Percentiles rank a stretch among this genome's conserved stretches.
Conservation (phyloP, 2,888 invertebrate species). For the Leptopterna dolabrata region DNA sequence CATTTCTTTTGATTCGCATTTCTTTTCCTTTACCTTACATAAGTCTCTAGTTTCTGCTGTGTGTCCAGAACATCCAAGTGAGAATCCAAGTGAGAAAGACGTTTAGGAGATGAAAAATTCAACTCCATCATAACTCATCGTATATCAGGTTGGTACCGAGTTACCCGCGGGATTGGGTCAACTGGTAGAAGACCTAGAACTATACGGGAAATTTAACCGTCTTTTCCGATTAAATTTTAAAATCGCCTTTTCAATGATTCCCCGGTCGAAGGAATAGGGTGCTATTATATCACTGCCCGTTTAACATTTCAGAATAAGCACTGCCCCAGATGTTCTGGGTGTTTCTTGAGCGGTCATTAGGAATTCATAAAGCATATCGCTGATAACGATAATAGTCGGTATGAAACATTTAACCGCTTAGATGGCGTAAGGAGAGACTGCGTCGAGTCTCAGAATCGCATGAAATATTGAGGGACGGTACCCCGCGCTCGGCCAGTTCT, state of each 20-base stretch:
- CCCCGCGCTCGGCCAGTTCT: not conserved
- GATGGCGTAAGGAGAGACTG: not conserved
- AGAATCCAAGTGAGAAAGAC: too few species aligned
- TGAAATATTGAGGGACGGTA: not conserved
- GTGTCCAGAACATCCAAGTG: too few species aligned
- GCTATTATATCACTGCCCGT: not conserved
- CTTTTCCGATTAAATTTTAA: not conserved
- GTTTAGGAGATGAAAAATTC: too few species aligned
- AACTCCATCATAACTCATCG: too few species aligned
- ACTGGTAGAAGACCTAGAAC: not conserved
- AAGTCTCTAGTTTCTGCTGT: too few species aligned
- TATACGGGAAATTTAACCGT: too few species aligned
- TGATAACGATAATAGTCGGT: not conserved
- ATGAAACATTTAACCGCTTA: not conserved
- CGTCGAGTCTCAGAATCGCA: not conserved
- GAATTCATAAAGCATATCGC: not conserved
- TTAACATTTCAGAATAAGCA: not conserved
- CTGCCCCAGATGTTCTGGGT: not conserved
- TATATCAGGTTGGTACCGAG: too few species aligned
- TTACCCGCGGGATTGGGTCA: not conserved
- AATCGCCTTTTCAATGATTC: not conserved
- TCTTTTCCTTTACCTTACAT: too few species aligned
- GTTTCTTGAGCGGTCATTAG: not conserved
- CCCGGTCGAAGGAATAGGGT: not conserved
- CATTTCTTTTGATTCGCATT: too few species aligned